A percentile compares a stretch with the other conserved stretches of the same genome.
These are phyloP conservation scores for Porites lobata DNA, from an alignment of 92 coral and sea anemone species.

Conservation along the genomic window DNA sequence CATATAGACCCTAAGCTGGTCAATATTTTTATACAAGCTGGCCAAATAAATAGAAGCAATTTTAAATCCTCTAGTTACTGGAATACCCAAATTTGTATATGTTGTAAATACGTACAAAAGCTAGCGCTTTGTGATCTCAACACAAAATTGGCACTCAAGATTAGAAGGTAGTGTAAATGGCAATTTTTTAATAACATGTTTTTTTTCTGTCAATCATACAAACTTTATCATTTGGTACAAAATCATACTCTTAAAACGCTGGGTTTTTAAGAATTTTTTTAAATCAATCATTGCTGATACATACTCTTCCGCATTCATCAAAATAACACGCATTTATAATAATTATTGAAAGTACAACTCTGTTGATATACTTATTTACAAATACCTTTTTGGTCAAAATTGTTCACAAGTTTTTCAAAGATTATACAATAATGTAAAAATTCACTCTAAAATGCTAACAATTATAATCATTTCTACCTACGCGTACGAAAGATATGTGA, in stretches of 20 bases:
- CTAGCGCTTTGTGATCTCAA: no score
- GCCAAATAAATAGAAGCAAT: no score
- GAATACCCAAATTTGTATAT: no score
- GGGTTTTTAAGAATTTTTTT: neutral
- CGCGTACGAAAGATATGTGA: neutral
- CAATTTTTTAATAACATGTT: neutral
- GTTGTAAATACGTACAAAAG: no score
- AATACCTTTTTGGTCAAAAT: neutral
- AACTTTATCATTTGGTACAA: neutral
- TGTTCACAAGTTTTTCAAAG: neutral
- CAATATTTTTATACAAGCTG: no score
- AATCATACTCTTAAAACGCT: no score
- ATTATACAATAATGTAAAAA: slow-evolving; percentile 17
- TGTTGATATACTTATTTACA: neutral
- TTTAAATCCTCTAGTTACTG: no score
- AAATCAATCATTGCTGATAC: neutral
- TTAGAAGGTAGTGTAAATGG: neutral
- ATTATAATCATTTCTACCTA: slow-evolving; percentile 27
- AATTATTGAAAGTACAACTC: neutral
- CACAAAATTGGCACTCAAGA: neutral
- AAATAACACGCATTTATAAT: slow-evolving; percentile 7
- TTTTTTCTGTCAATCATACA: neutral
- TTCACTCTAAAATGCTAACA: slow-evolving; percentile 48
- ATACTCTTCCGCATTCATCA: neutral
- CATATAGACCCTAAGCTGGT: no score